These are phyloP conservation scores for Dynastes tityus DNA, from an alignment of 2,888 invertebrate species.

Conservation along the genomic window DNA sequence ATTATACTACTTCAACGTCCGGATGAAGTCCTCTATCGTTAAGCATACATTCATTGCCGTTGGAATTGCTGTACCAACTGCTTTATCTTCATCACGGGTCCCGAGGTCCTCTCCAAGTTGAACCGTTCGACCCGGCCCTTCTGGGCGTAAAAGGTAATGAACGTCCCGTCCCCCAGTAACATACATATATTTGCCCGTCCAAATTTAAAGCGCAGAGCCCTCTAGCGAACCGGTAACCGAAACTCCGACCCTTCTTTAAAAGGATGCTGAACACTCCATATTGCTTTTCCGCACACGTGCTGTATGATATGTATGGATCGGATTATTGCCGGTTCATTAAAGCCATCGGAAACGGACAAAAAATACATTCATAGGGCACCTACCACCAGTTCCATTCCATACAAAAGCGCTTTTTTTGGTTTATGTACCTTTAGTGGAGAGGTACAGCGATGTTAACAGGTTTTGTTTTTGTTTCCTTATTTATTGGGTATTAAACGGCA, in stretches of 20 bases:
- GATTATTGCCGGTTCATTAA: constrained; percentile 2
- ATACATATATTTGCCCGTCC: neutral
- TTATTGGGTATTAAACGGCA: too few relatives aligned
- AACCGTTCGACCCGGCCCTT: neutral
- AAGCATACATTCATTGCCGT: neutral
- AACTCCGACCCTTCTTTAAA: neutral
- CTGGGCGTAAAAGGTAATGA: constrained; percentile 6
- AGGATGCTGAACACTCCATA: neutral
- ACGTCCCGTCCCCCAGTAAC: neutral
- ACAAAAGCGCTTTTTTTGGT: too few relatives aligned
- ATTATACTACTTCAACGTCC: neutral
- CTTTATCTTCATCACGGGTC: constrained; percentile 7
- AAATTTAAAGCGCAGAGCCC: constrained; percentile 18
- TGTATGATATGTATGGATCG: neutral
- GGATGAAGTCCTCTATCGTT: constrained; percentile 9
- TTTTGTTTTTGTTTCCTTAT: too few relatives aligned
- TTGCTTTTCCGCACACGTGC: neutral
- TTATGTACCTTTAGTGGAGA: too few relatives aligned
- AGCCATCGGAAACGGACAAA: neutral
- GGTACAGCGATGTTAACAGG: too few relatives aligned
- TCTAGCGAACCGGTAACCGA: neutral
- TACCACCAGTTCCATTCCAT: too few relatives aligned
- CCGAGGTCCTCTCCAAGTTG: neutral
- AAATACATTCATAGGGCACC: neutral
- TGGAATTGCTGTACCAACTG: constrained; percentile 12